A percentile compares a stretch with the other conserved stretches of the same genome.
Conservation (phyloP, 2,888 invertebrate genomes). For the Phalera bucephala region DNA sequence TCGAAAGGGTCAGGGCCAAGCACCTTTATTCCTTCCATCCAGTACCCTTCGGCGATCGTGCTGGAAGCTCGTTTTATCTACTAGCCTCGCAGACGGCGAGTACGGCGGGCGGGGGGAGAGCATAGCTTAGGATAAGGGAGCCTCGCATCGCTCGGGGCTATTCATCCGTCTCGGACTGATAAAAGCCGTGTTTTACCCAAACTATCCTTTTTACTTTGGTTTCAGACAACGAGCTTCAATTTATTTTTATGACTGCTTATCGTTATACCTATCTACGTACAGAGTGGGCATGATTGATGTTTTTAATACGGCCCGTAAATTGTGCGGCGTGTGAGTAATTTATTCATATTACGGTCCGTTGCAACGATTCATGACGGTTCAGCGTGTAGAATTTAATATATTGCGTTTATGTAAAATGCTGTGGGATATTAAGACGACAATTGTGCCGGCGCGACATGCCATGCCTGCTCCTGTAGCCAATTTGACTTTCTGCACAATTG, state of each 20-base stretch:
- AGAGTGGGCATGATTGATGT: conserved; percentile 46
- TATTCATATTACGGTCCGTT: conserved; percentile 40
- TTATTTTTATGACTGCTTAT: conserved; percentile 45
- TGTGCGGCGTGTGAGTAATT: conserved; percentile 48
- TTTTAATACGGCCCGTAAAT: conserved; percentile 43
- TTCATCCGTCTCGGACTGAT: conserved; percentile 51
- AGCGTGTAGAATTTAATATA: conserved; percentile 62
- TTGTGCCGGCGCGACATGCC: too few relatives aligned
- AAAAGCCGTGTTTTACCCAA: conserved; percentile 48
- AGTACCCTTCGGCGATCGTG: conserved; percentile 41
- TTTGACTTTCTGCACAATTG: too few relatives aligned
- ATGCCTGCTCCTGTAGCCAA: too few relatives aligned
- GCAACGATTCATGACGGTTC: conserved; percentile 40
- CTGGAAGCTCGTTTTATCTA: conserved; percentile 39
- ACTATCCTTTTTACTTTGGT: conserved; percentile 46
- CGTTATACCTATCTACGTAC: conserved; percentile 21
- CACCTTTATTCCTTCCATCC: conserved; percentile 37
- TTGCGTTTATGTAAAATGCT: conserved; percentile 48
- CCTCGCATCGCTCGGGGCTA: conserved; percentile 45
- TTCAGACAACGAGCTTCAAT: conserved; percentile 40
- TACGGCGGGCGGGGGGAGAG: conserved; percentile 15
- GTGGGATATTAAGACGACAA: conserved; percentile 15
- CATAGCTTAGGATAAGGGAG: conserved; percentile 33
- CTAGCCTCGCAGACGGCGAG: conserved; percentile 22
- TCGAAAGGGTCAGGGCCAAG: conserved; percentile 41